Evolutionary conservation across 2,113 vertebrate genomes (phyloP).

Genomic region (Plotosus lineatus): DNA sequence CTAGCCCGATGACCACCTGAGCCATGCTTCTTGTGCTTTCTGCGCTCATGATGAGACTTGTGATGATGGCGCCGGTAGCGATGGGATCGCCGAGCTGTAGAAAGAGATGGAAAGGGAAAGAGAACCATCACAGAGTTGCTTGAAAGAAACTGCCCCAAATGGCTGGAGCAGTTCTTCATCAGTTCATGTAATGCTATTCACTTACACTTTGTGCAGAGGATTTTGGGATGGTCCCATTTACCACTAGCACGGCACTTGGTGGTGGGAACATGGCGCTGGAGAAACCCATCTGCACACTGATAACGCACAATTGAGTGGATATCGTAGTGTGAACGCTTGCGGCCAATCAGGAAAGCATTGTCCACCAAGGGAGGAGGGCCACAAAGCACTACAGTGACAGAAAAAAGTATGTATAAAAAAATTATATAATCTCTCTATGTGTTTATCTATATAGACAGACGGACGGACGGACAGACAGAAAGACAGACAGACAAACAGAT

Average conservation of each 20-base stretch:
- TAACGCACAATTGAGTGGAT: constrained; percentile 89
- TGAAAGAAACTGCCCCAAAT: neutral
- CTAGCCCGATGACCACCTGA: constrained; percentile 69
- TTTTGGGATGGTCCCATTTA: constrained; percentile 90
- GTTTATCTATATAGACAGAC: no score
- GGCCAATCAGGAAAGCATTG: constrained; percentile 82
- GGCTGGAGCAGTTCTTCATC: constrained; percentile 2
- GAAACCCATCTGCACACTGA: constrained; percentile 86
- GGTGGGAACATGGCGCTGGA: constrained; percentile 86
- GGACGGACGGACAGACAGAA: no score
- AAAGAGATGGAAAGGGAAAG: constrained; percentile 16
- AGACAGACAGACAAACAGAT: no score
- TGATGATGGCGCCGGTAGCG: constrained; percentile 83
- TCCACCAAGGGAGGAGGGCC: constrained; percentile 84
- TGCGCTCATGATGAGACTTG: constrained; percentile 83
- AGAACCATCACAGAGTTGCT: neutral
- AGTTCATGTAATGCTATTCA: constrained; percentile 49
- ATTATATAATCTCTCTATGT: no score
- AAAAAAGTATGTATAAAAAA: no score
- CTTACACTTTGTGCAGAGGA: constrained; percentile 94
- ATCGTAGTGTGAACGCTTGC: constrained; percentile 83
- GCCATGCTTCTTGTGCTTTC: constrained; percentile 84
- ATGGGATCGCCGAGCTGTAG: constrained; percentile 83
- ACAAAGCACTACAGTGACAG: constrained; percentile 80
- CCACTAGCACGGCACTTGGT: constrained; percentile 87